Conservation (phyloP, 2,113 vertebrate genomes). For the Percina caprodes region DNA sequence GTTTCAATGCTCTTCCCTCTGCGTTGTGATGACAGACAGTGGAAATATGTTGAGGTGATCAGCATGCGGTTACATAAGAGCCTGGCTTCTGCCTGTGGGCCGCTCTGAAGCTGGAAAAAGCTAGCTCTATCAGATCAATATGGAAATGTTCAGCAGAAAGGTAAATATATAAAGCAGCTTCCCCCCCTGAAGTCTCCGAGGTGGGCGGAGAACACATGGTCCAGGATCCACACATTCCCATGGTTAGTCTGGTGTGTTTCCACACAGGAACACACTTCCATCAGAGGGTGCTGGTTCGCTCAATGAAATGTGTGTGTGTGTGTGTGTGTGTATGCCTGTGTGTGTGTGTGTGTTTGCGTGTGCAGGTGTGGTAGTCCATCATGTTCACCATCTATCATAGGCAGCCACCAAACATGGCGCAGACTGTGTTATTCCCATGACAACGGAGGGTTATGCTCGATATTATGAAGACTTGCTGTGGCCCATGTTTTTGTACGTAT, state of each 20-base stretch:
- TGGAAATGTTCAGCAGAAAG: slow-evolving; percentile 20
- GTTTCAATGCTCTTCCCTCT: slow-evolving; percentile 2
- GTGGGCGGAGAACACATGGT: slow-evolving; percentile 30
- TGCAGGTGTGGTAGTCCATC: too few species aligned
- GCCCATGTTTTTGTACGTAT: too few species aligned
- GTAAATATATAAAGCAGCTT: slow-evolving; percentile 28
- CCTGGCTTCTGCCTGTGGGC: slow-evolving; percentile 3
- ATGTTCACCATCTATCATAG: too few species aligned
- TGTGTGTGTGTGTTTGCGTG: too few species aligned
- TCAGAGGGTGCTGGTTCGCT: too few species aligned
- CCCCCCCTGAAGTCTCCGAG: neutral
- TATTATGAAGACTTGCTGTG: too few species aligned
- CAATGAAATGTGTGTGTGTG: too few species aligned
- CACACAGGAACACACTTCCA: slow-evolving; percentile 6
- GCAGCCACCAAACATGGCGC: too few species aligned
- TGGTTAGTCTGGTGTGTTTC: slow-evolving; percentile 16
- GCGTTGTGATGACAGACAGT: slow-evolving; percentile 7
- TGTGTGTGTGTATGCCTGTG: too few species aligned
- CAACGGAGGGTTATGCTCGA: too few species aligned
- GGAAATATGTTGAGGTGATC: slow-evolving; percentile 36
- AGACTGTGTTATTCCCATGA: too few species aligned
- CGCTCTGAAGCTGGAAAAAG: slow-evolving; percentile 42
- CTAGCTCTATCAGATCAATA: slow-evolving; percentile 20
- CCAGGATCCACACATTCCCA: slow-evolving; percentile 27
- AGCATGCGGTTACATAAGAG: slow-evolving; percentile 45